Percentiles rank a stretch among this genome's conserved stretches.
phyloP scores from a whole-genome alignment of 2,113 vertebrate species.

The Cinclus mexicanus region DNA sequence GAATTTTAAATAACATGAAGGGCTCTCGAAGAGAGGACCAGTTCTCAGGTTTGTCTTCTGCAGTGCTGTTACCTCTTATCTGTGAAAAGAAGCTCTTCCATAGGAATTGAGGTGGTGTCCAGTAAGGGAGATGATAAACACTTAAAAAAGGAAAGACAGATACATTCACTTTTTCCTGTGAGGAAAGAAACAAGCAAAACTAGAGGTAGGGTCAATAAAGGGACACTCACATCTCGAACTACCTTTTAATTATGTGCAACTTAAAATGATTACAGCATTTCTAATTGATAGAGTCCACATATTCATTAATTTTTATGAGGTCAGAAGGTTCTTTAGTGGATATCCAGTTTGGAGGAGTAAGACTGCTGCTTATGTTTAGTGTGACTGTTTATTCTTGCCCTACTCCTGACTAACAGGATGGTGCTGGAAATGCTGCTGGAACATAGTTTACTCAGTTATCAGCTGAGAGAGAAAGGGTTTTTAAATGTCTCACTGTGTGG shows the following conservation, averaged over 20 bases:
- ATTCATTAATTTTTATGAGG: not conserved
- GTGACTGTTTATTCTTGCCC: not conserved
- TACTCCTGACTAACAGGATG: not conserved
- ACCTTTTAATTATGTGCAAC: not conserved
- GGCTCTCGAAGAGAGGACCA: not conserved
- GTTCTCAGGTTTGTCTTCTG: not conserved
- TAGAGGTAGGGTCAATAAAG: not conserved
- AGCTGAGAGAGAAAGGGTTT: not conserved
- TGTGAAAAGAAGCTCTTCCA: not conserved
- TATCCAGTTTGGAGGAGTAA: not conserved
- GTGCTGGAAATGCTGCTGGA: not conserved
- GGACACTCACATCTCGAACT: not conserved
- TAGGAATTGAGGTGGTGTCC: not conserved
- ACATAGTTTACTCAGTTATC: not conserved
- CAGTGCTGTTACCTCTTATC: not conserved
- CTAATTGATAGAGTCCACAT: not conserved
- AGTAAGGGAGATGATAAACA: not conserved
- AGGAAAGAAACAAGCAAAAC: not conserved
- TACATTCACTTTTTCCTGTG: not conserved
- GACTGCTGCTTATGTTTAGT: not conserved
- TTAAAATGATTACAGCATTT: not conserved
- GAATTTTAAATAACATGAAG: not conserved
- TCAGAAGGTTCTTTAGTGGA: not conserved
- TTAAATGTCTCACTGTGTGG: not conserved
- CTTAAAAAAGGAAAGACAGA: not conserved